Evolutionary conservation across 2,113 vertebrate species (phyloP), one percentile per base, ranked within the genome.

Genomic region (Hippopotamus amphibius): DNA sequence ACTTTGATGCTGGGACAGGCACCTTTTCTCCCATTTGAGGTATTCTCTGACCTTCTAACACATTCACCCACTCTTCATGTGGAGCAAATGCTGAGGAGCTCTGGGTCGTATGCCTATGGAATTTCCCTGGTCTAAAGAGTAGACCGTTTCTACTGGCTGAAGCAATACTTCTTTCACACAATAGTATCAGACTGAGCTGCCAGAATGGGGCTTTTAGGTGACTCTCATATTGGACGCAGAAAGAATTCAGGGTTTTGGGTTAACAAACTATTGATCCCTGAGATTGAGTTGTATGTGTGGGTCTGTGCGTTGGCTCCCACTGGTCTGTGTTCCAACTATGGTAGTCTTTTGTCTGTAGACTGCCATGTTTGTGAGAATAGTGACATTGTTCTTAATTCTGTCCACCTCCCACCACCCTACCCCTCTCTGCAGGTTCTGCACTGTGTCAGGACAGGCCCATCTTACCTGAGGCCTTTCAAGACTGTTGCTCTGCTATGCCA

Each of bases 131-230:
- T 69, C 50, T 69, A n/a, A 89, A 69, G 28, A 81, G 61, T 50
- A 16, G 55, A 80, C 46, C 37, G 11, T 69, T 79, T 55, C 41
- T 19, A 37, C 30, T 84, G 55, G 53, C 83, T 71, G 61, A 93
- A 74, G 55, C 33, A 85, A 2, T 61, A 61, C 24, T 85, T 63
- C 53, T 84, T 96, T 93, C 21, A 92, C 43, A 83, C 4, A 14
- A 30, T 7, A 71, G 65, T 48, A n/a, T 22, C n/a, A 48, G 12
- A 48, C 46, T 65, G 50, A 48, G 48, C 7, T 86, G 19, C 21
- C 26, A 80, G 72, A 92, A 93, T 81, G 57, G 65, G 74, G 57
- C 28, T 81, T 80, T 90, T 85, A 66, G 48, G 66, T 80, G 37
- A 69, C 50, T 80, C 7, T 88, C 55, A 66, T 11, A 65, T 65